Conservation (phyloP, 2,888 invertebrate genomes). For the Xestobium rufovillosum region DNA sequence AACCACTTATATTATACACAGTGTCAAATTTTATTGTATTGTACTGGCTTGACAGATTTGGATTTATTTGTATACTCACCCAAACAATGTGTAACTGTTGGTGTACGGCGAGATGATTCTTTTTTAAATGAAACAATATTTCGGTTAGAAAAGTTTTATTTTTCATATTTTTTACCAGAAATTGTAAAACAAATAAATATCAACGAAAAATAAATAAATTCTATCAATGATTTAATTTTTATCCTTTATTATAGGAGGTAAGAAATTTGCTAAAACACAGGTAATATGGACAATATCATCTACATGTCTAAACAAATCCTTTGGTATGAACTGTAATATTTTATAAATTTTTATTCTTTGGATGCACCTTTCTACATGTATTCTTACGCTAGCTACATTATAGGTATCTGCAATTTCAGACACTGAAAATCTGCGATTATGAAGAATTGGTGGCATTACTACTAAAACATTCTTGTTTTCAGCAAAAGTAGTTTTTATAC, state of each 20-base stretch:
- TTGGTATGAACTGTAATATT: neutral
- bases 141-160: constrained; percentile 1
- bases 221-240: no score
- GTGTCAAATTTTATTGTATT: neutral
- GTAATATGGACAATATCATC: constrained; percentile 1
- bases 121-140: neutral
- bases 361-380: constrained; percentile 3
- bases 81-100: neutral
- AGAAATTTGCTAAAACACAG: constrained; percentile 1
- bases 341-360: constrained; percentile 1
- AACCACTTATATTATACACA: constrained; percentile 1
- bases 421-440: neutral
- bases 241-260: neutral
- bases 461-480: constrained; percentile 1
- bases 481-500: neutral
- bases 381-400: neutral
- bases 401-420: neutral
- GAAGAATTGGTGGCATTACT: neutral
- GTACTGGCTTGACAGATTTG: neutral
- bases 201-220: no score
- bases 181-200: no score
- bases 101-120: neutral
- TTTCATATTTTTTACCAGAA: neutral
- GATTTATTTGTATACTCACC: constrained; percentile 2
- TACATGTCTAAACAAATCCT: constrained; percentile 2